Percentiles rank a stretch among this genome's conserved stretches.
phyloP scores from a whole-genome alignment of 2,888 invertebrate species.

The Sacculina carcini region DNA sequence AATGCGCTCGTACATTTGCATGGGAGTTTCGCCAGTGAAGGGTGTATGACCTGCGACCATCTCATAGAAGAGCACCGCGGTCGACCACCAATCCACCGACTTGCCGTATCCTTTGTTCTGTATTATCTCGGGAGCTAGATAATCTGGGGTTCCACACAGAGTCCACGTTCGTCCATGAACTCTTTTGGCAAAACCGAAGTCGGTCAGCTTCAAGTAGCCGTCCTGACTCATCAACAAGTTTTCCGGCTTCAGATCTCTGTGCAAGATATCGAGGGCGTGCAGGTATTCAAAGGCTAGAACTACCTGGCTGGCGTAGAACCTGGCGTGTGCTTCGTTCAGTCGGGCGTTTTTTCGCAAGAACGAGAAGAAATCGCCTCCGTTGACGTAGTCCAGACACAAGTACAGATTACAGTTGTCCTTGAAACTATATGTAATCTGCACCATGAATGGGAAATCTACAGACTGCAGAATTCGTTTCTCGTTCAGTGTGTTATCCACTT shows the following conservation, averaged over 20 bases:
- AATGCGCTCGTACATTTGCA: slow-evolving; percentile 99
- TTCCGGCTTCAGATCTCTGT: slow-evolving; percentile 93
- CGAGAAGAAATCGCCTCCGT: slow-evolving; percentile 99
- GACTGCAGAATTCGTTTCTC: too few species aligned
- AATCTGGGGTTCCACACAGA: slow-evolving; percentile 91
- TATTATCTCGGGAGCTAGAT: slow-evolving; percentile 33
- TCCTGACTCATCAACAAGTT: slow-evolving; percentile 87
- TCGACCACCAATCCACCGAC: slow-evolving; percentile 99
- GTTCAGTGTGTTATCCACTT: too few species aligned
- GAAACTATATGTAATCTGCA: too few species aligned
- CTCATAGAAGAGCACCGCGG: slow-evolving; percentile 86
- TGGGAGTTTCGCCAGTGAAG: slow-evolving; percentile 98
- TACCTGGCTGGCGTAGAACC: slow-evolving; percentile 97
- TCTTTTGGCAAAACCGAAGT: slow-evolving; percentile 96
- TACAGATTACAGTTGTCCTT: slow-evolving; percentile 95
- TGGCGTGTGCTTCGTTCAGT: slow-evolving; percentile 94
- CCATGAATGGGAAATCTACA: too few species aligned
- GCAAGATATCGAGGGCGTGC: slow-evolving; percentile 95
- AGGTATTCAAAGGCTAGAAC: slow-evolving; percentile 98
- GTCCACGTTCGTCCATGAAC: slow-evolving; percentile 99
- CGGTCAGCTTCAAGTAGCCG: slow-evolving; percentile 94
- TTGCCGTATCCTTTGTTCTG: slow-evolving; percentile 62
- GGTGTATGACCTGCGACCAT: slow-evolving; percentile 99
- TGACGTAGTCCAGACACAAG: slow-evolving; percentile 98
- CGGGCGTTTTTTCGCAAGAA: slow-evolving; percentile 93